Evolutionary conservation across 2,113 vertebrate species (phyloP), one percentile per base, ranked within the genome.

Genomic region (Nothocercus julius): DNA sequence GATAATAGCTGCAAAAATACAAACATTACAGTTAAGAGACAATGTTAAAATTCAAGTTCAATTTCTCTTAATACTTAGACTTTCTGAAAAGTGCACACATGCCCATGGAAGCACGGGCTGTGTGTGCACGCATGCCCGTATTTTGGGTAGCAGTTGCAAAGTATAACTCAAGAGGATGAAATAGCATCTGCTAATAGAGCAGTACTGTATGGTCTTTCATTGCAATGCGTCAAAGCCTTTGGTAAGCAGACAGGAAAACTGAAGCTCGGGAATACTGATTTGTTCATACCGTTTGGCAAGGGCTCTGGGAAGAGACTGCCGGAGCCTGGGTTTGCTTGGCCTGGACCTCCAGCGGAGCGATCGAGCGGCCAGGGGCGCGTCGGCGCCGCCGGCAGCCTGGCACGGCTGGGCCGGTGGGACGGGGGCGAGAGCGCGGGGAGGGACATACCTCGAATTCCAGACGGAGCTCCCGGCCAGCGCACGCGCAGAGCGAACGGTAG

Each of bases 231-330:
- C 67, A 53, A 24, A 86, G 53, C 15, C 16, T 64, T 81, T 86
- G 79, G 9, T 45, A 32, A 93, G 63, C 58, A 49, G 69, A 66
- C 75, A 86, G 83, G 94, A 92, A 93, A 87, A 63, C 0, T 42
- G 72, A 73, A 61, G 63, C 70, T 90, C 32, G 13, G 73, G 34
- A 82, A 34, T 49, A 30, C 13, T 11, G 67, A 72, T 96, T 61
- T 47, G 47, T 62, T 90, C 83, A 10, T 94, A 27, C 40, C 1
- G 7, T 75, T 95, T 93, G 93, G 92, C 95, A 93, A 36, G 42
- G 53, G 8, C 42, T 51, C 66, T 84, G 93, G 87, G 91, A 96
- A 94, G 78, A 85, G 69, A 15, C 82, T 83, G 66, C 72, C 58
- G 64, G 69, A 32, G 61, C 42, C 73, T 95, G 15, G 1, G 13